A percentile compares a stretch with the other conserved stretches of the same genome.
Conservation (phyloP, 1,140 invertebrate species). For the Drosophila nasuta region DNA sequence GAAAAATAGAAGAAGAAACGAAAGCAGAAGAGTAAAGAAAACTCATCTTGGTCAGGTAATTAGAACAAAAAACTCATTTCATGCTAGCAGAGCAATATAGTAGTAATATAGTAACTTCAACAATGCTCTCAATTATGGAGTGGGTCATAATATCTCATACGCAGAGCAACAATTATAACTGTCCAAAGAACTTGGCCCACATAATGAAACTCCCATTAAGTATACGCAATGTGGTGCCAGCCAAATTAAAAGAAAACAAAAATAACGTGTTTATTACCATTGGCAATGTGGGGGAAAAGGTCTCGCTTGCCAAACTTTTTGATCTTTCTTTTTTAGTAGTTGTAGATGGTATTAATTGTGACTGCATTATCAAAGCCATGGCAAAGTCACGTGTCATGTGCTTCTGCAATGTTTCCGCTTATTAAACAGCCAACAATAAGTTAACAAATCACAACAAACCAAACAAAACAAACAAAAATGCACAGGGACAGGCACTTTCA, state of each 20-base stretch:
- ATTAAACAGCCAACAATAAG: slow-evolving; percentile 53
- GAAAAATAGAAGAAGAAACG: slow-evolving; percentile 2
- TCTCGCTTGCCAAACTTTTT: slow-evolving; percentile 8
- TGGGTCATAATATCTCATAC: neutral
- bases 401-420: slow-evolving; percentile 57
- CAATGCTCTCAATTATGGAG: slow-evolving; percentile 19
- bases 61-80: slow-evolving; percentile 68
- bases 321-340: neutral
- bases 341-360: neutral
- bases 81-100: slow-evolving; percentile 36
- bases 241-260: slow-evolving; percentile 5
- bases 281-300: slow-evolving; percentile 62
- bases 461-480: slow-evolving; percentile 7
- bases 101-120: slow-evolving; percentile 12
- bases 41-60: slow-evolving; percentile 53
- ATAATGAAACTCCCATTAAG: slow-evolving; percentile 14
- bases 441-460: slow-evolving; percentile 35
- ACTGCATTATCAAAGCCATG: slow-evolving; percentile 27
- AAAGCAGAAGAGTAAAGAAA: slow-evolving; percentile 7
- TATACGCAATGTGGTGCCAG: slow-evolving; percentile 17
- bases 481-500: slow-evolving; percentile 51
- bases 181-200: slow-evolving; percentile 22
- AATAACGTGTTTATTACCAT: slow-evolving; percentile 45
- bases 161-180: slow-evolving; percentile 23
- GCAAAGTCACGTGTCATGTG: slow-evolving; percentile 17